Base-by-base conservation (phyloP, 1,140 invertebrate genomes). In the Drosophila arawakana region DNA sequence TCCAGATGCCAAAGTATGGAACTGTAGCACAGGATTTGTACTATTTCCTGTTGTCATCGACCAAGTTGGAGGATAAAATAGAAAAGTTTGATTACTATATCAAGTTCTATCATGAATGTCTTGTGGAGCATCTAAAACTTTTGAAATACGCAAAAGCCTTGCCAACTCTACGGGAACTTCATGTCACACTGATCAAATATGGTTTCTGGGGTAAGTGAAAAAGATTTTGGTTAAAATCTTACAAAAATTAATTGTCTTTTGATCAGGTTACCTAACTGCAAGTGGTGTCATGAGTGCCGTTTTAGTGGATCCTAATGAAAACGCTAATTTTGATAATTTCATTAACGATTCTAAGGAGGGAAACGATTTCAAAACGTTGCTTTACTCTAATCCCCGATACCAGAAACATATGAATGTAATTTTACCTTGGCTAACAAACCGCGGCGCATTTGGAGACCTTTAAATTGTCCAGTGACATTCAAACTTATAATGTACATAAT, bases 71-170 rank as follows among this genome's bases (percentile, higher is more conserved):
- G 58, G 76, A 90, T 34, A 91, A 91, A 54, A 10, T 91, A 3
- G 63, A 59, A 5, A 79, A 90, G 21, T 91, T 91, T 49, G 90
- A 91, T 50, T 78, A 90, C 37, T 85, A 90, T 41, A 50, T 91
- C 3, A 90, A 83, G 52, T 63, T 73, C 46, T 91, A 91, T 60
- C 74, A 91, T 39, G 78, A 91, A 7, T 79, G 65, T 55, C 66
- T 91, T 8, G 52, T 80, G 0, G 63, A 91, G 35, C 50, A 90
- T 52, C 44, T 91, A 0, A 88, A 76, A n/a, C 41, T 82, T 9
- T 62, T 91, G 0, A 91, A 91, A 9, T 91, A 90, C 25, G 35
- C 75, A 0, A 81, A 81, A 59, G 10, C 60, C 3, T 2, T 90
- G 35, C 90, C 90, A 25, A 76, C 49, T 4, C 25, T 91, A 7